A percentile compares a stretch with the other conserved stretches of the same genome.
phyloP scores from a whole-genome alignment of 2,797 vertebrate species.

The Sebastes steindachneri region DNA sequence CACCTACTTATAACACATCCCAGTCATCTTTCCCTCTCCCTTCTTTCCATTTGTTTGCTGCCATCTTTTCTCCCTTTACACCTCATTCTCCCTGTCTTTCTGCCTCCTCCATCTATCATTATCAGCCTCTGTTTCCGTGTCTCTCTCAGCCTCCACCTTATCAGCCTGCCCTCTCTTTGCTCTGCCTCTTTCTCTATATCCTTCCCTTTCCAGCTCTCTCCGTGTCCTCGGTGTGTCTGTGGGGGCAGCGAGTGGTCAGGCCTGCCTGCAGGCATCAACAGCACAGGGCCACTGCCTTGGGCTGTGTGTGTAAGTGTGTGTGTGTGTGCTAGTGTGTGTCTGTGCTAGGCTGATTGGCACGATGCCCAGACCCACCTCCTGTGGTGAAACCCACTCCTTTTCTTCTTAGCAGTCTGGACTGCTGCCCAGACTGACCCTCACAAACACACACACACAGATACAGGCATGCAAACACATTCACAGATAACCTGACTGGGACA shows the following conservation, averaged over 20 bases:
- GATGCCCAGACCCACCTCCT: conserved; percentile 69
- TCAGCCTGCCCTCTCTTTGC: conserved; percentile 57
- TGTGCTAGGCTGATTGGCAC: conserved; percentile 56
- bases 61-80: conserved; percentile 15
- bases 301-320: conserved; percentile 32
- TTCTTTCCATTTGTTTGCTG: conserved; percentile 39
- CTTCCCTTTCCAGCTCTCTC: conserved; percentile 7
- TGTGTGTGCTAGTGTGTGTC: conserved; percentile 32
- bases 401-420: conserved; percentile 70
- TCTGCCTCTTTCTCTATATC: conserved; percentile 15
- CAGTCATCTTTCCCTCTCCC: conserved; percentile 2
- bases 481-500: conserved; percentile 1
- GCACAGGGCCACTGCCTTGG: conserved; percentile 60
- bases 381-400: conserved; percentile 73
- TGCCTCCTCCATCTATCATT: conserved; percentile 44
- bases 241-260: conserved; percentile 71
- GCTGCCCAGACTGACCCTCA: conserved; percentile 71
- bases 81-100: conserved; percentile 27
- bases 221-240: conserved; percentile 49
- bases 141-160: conserved; percentile 54
- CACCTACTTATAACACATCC: conserved; percentile 25
- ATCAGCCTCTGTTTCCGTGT: conserved; percentile 51
- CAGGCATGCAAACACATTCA: background rate
- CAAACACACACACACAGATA: conserved; percentile 29
- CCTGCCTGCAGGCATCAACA: conserved; percentile 66